These are phyloP conservation scores for Catharus ustulatus DNA, from an alignment of 2,797 vertebrate genomes.

Conservation along the genomic window DNA sequence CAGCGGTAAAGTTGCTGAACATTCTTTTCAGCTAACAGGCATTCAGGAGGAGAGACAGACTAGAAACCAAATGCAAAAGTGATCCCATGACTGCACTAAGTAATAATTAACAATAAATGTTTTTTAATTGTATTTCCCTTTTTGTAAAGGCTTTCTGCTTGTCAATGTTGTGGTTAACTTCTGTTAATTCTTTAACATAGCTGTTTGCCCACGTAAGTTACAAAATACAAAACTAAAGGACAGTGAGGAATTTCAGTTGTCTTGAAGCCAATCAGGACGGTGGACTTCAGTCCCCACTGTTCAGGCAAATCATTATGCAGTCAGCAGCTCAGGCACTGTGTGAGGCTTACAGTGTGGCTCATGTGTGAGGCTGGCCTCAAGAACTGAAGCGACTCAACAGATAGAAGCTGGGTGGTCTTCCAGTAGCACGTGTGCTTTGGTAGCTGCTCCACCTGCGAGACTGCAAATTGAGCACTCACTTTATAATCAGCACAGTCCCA, in stretches of 20 bases:
- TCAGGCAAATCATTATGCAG: neutral
- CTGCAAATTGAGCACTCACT: neutral
- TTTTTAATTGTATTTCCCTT: neutral
- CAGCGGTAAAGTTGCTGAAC: neutral
- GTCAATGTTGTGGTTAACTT: neutral
- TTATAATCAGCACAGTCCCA: fast-evolving
- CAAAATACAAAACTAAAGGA: neutral
- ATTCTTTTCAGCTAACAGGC: neutral
- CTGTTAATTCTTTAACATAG: neutral
- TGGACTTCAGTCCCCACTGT: neutral
- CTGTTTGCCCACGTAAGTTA: neutral
- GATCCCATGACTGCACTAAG: neutral
- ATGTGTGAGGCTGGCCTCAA: neutral
- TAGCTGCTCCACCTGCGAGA: neutral
- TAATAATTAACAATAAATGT: slow-evolving; percentile 31
- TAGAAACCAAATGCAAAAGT: neutral
- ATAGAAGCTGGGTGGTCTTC: neutral
- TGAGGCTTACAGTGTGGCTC: neutral
- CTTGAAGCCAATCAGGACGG: neutral
- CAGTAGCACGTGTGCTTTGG: neutral
- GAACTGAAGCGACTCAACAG: neutral
- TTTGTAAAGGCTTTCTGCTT: neutral
- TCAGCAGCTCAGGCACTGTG: neutral
- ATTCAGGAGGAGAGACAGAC: neutral
- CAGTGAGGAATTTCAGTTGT: neutral